Conservation (phyloP, 2,888 invertebrate genomes). For the Mythimna impura region DNA sequence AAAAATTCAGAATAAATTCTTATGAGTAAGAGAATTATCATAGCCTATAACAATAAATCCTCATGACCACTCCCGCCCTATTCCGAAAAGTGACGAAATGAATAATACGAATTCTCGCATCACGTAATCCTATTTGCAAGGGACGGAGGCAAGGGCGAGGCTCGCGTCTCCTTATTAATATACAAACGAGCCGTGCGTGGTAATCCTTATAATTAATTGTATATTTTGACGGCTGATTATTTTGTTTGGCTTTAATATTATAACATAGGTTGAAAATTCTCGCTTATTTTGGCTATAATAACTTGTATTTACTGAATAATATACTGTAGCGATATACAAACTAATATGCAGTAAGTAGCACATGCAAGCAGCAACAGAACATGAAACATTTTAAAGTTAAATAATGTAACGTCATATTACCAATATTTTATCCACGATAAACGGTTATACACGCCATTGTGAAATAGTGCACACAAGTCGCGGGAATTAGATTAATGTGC, state of each 20-base stretch:
- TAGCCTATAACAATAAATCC: slow-evolving; percentile 57
- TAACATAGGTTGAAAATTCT: slow-evolving; percentile 14
- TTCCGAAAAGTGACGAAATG: slow-evolving; percentile 62
- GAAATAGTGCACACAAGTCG: slow-evolving; percentile 41
- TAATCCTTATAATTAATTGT: slow-evolving; percentile 58
- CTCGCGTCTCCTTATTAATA: slow-evolving; percentile 46
- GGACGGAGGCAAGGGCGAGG: slow-evolving; percentile 46
- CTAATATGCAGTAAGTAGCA: not conserved
- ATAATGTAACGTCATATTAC: slow-evolving; percentile 11
- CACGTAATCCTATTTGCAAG: slow-evolving; percentile 66
- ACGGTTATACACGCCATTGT: slow-evolving; percentile 32
- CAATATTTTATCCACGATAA: slow-evolving; percentile 32
- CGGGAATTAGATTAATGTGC: slow-evolving; percentile 57
- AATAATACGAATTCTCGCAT: slow-evolving; percentile 63
- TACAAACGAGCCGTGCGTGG: slow-evolving; percentile 51
- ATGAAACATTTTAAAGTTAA: not conserved
- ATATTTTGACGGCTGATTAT: slow-evolving; percentile 48
- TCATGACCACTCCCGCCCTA: slow-evolving; percentile 46
- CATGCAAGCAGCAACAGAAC: not conserved
- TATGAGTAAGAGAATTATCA: slow-evolving; percentile 43
- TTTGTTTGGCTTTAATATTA: slow-evolving; percentile 35
- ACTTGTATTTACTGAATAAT: no score
- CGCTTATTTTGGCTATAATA: not conserved
- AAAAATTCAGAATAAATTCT: slow-evolving; percentile 28
- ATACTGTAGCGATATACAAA: not conserved